These are phyloP conservation scores for Drosophila cracens DNA, from an alignment of 2,888 invertebrate species.

Conservation along the genomic window DNA sequence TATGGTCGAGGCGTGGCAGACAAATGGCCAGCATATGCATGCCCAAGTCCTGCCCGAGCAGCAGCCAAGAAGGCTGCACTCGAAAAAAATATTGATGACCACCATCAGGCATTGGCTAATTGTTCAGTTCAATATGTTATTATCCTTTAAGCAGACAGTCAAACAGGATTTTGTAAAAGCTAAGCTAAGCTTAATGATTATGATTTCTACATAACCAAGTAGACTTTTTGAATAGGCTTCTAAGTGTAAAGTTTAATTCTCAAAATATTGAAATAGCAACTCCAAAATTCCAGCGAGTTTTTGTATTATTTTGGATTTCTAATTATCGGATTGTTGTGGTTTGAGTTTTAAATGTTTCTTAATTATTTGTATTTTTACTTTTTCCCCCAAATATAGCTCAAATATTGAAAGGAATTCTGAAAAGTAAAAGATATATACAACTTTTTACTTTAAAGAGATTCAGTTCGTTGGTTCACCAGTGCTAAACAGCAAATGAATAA, in stretches of 20 bases:
- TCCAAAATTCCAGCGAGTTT: background rate
- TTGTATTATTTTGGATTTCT: background rate
- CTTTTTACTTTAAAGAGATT: background rate
- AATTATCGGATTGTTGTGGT: too few relatives aligned
- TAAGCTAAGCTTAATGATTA: background rate
- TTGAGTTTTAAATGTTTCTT: background rate
- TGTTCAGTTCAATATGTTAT: background rate
- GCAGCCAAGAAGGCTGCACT: background rate
- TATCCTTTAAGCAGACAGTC: background rate
- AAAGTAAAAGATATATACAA: background rate
- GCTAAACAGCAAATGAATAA: background rate
- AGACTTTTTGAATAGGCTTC: background rate
- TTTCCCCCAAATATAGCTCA: background rate
- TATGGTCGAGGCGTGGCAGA: constrained; percentile 77
- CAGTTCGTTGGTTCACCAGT: background rate
- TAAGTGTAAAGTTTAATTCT: background rate
- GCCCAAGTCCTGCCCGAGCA: constrained; percentile 17
- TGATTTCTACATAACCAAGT: background rate
- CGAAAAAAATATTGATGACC: background rate
- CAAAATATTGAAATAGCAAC: background rate
- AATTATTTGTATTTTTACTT: background rate
- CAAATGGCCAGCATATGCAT: constrained; percentile 77
- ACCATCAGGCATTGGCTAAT: background rate
- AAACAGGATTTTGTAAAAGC: background rate
- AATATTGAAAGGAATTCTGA: background rate